Conservation (phyloP, 2,888 invertebrate species). For the Ferdinandea cuprea region DNA sequence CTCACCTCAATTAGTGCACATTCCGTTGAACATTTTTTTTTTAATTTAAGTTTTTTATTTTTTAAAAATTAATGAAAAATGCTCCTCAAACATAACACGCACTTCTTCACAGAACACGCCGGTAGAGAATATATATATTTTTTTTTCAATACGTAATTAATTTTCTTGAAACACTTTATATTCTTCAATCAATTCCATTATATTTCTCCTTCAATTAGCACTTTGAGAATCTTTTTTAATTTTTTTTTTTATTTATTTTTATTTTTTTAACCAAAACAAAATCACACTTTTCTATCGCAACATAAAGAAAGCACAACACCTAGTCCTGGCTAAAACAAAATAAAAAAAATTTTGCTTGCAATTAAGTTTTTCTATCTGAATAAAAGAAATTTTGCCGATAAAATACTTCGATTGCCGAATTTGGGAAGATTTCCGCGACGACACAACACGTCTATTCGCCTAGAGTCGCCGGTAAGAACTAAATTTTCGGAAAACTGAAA, state of each 20-base stretch:
- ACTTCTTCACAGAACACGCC: neutral
- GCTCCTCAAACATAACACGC: neutral
- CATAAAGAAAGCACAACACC: neutral
- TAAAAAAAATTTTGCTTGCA: neutral
- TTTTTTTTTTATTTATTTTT: too few species aligned
- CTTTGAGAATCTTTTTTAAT: constrained; percentile 3
- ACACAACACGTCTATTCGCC: constrained; percentile 44
- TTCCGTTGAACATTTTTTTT: neutral
- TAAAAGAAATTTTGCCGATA: constrained; percentile 20
- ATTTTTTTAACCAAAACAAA: constrained; percentile 8
- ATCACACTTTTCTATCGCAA: neutral
- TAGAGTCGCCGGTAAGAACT: constrained; percentile 54
- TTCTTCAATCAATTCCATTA: constrained; percentile 6
- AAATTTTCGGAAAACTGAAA: constrained; percentile 35
- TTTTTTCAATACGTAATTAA: neutral
- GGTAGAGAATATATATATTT: neutral
- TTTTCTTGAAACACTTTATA: neutral
- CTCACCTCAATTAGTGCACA: neutral
- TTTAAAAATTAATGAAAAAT: constrained; percentile 5
- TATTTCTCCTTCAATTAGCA: constrained; percentile 29
- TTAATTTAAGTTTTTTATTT: neutral
- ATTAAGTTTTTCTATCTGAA: constrained; percentile 2
- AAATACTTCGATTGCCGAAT: constrained; percentile 19
- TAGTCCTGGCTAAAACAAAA: too few species aligned
- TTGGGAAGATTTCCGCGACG: neutral